Conservation (phyloP, 2,888 invertebrate species). For the Rosalia funebris region DNA sequence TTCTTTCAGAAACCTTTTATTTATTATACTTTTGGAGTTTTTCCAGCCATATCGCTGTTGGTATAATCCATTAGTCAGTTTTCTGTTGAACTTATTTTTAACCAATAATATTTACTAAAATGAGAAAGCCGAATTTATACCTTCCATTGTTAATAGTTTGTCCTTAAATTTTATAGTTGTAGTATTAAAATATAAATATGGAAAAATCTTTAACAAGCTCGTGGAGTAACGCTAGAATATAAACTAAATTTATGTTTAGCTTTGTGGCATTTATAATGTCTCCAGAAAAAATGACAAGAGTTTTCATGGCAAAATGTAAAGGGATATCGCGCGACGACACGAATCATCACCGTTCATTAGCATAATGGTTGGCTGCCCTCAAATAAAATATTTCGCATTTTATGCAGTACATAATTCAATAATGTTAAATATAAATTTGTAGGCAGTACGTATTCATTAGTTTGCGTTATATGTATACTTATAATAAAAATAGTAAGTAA, state of each 20-base stretch:
- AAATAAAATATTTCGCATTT: conserved; percentile 47
- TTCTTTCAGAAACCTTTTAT: no score
- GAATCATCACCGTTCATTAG: conserved; percentile 57
- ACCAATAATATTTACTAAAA: no score
- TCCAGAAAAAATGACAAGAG: conserved; percentile 51
- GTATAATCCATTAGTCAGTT: no score
- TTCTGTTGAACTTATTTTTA: no score
- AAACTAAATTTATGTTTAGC: conserved; percentile 41
- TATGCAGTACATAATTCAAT: conserved; percentile 26
- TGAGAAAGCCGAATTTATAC: no score
- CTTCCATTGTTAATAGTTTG: not conserved
- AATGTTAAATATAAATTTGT: no score
- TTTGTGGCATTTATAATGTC: conserved; percentile 49
- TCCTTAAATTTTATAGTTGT: conserved; percentile 6
- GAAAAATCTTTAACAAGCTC: conserved; percentile 27
- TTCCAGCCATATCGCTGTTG: no score
- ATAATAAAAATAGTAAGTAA: no score
- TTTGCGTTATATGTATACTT: no score
- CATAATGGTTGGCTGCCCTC: conserved; percentile 53
- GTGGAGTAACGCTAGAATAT: conserved; percentile 35
- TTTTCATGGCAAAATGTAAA: conserved; percentile 47
- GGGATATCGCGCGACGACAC: conserved; percentile 56
- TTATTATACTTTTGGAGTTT: no score
- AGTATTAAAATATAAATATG: conserved; percentile 22
- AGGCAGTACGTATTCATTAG: no score